Evolutionary conservation across 2,113 vertebrate species (phyloP).

Genomic region (Psittacara wagleri): DNA sequence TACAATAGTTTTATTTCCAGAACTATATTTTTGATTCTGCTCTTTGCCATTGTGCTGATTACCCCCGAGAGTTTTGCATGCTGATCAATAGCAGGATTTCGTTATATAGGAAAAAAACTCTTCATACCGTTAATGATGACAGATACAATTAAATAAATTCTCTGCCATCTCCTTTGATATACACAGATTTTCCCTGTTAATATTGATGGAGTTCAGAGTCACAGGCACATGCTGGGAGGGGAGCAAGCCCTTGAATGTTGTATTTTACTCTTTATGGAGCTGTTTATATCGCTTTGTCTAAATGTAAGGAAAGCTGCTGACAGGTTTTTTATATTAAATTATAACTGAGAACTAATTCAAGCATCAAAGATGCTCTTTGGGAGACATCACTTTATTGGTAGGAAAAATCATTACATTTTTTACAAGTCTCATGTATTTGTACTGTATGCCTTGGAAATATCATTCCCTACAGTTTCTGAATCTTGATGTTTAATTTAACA

Average conservation of each 20-base stretch:
- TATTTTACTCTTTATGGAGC: slow-evolving; percentile 52
- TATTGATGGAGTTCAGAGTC: slow-evolving; percentile 13
- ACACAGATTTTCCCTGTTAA: slow-evolving; percentile 9
- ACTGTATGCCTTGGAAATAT: slow-evolving; percentile 68
- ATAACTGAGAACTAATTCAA: slow-evolving; percentile 77
- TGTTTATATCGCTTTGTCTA: slow-evolving; percentile 38
- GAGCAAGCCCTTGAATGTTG: neutral
- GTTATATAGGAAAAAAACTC: neutral
- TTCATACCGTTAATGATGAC: neutral
- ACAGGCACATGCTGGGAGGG: neutral
- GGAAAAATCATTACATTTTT: slow-evolving; percentile 67
- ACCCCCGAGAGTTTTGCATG: neutral
- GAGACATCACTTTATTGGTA: slow-evolving; percentile 55
- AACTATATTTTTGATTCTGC: neutral
- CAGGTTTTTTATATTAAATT: slow-evolving; percentile 70
- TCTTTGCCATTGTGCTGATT: neutral
- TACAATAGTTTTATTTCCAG: neutral
- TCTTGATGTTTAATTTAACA: slow-evolving; percentile 84
- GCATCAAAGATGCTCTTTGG: slow-evolving; percentile 77
- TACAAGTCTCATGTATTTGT: slow-evolving; percentile 50
- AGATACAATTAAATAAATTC: slow-evolving; percentile 34
- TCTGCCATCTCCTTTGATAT: slow-evolving; percentile 15
- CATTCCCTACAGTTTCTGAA: slow-evolving; percentile 68
- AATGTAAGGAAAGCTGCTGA: slow-evolving; percentile 43
- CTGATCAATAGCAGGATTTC: neutral